Evolutionary conservation across 2,797 vertebrate species (phyloP).

Genomic region (Melanotaenia parkinsoni): DNA sequence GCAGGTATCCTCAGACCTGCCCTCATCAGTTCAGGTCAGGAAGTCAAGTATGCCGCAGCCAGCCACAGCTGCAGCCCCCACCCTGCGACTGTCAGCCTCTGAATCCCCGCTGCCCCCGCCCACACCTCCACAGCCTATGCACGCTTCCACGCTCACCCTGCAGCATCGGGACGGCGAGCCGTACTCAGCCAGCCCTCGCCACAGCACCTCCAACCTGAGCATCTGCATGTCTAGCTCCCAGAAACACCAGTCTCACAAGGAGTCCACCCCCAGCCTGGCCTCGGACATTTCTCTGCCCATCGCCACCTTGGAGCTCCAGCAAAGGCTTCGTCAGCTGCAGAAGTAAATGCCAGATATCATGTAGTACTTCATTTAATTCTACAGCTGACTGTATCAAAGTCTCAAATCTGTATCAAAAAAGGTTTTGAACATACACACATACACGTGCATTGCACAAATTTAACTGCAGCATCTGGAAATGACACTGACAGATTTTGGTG

Average conservation of each 20-base stretch:
- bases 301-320: slow-evolving; percentile 91
- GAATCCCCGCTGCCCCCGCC: slow-evolving; percentile 60
- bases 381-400: neutral
- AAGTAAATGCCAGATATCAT: slow-evolving; percentile 82
- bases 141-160: slow-evolving; percentile 68
- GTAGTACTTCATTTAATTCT: slow-evolving; percentile 4
- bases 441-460: slow-evolving; percentile 1
- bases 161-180: slow-evolving; percentile 71
- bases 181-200: slow-evolving; percentile 77
- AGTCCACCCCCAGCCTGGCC: slow-evolving; percentile 94
- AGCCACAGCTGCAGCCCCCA: slow-evolving; percentile 39
- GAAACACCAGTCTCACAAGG: slow-evolving; percentile 86
- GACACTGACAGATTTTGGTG: slow-evolving; percentile 51
- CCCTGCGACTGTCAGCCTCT: slow-evolving; percentile 53
- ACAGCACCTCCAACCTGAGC: slow-evolving; percentile 85
- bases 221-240: slow-evolving; percentile 84
- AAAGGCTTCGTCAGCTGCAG: slow-evolving; percentile 91
- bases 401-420: neutral
- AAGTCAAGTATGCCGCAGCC: slow-evolving; percentile 82
- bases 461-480: slow-evolving; percentile 18
- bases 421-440: neutral
- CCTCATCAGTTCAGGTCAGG: slow-evolving; percentile 90
- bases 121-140: slow-evolving; percentile 53
- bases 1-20: slow-evolving; percentile 85
- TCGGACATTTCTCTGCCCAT: slow-evolving; percentile 94